Evolutionary conservation across 2,113 vertebrate species (phyloP).

Genomic region (Narcine bancroftii): DNA sequence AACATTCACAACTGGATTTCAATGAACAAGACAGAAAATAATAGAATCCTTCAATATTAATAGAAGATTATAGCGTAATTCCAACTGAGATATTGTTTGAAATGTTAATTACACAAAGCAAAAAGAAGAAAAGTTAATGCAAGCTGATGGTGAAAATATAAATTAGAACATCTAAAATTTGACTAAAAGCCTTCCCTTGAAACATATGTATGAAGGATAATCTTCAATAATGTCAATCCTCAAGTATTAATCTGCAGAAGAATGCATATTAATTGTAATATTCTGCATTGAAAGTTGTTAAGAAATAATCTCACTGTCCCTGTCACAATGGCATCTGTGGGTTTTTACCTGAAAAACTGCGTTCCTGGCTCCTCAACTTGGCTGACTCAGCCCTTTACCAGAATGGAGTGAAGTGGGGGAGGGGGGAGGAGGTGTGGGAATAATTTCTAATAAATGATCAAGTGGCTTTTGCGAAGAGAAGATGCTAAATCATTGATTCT

Average conservation of each 20-base stretch:
- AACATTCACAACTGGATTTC: not conserved
- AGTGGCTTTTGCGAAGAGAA: not conserved
- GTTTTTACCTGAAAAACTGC: not conserved
- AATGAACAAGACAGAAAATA: not conserved
- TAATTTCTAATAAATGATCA: not conserved
- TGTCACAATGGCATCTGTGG: not conserved
- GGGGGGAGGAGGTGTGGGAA: not conserved
- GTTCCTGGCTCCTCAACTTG: not conserved
- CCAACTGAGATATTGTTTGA: not conserved
- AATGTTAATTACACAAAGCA: not conserved
- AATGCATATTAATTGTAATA: not conserved
- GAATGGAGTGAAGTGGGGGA: too few relatives aligned
- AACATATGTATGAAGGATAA: not conserved
- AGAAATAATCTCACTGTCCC: not conserved
- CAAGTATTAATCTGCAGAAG: not conserved
- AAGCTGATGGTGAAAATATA: not conserved
- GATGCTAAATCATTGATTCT: too few relatives aligned
- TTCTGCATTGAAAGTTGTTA: not conserved
- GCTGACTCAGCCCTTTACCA: not conserved
- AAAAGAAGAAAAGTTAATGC: not conserved
- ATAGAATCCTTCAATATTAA: not conserved
- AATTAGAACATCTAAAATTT: not conserved
- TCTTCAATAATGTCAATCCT: not conserved
- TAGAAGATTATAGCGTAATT: not conserved
- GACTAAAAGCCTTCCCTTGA: not conserved